A percentile compares a stretch with the other conserved stretches of the same genome.
phyloP scores from a whole-genome alignment of 2,888 invertebrate species.

The Epistrophella euchroma region DNA sequence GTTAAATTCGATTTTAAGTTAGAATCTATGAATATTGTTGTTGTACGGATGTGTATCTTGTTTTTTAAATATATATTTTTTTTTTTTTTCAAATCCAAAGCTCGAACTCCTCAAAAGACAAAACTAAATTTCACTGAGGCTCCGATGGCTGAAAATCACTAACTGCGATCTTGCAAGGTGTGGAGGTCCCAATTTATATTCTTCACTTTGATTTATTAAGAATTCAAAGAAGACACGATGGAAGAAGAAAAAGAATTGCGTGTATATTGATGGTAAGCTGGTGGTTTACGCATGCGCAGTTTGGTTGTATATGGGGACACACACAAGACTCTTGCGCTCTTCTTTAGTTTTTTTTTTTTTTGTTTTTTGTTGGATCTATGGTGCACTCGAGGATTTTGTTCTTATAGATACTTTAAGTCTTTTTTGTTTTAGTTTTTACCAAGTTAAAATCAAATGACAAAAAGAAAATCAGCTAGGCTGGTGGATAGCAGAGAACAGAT shows the following conservation, averaged over 20 bases:
- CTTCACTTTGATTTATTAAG: constrained; percentile 84
- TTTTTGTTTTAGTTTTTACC: constrained; percentile 26
- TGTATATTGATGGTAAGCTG: constrained; percentile 22
- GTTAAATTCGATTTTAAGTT: background rate
- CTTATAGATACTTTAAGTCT: constrained; percentile 36
- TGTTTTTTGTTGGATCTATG: constrained; percentile 1
- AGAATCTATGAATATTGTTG: constrained; percentile 2
- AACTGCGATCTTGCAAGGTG: constrained; percentile 83
- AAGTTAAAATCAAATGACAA: constrained; percentile 29
- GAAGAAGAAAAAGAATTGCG: constrained; percentile 73
- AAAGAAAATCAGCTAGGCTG: constrained; percentile 47
- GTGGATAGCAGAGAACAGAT: constrained; percentile 33
- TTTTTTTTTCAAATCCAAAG: constrained; percentile 80
- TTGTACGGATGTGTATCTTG: constrained; percentile 37
- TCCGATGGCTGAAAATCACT: constrained; percentile 84
- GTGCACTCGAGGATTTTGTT: constrained; percentile 62
- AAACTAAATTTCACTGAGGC: constrained; percentile 79
- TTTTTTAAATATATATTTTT: background rate
- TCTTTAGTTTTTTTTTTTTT: constrained; percentile 10
- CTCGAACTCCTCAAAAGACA: constrained; percentile 81
- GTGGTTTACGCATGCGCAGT: constrained; percentile 35
- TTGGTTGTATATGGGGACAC: constrained; percentile 26
- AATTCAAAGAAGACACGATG: constrained; percentile 83
- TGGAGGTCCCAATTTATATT: constrained; percentile 84
- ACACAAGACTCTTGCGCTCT: constrained; percentile 37